Base-by-base conservation (phyloP, 1,140 invertebrate genomes). In the Hermetia illucens region DNA sequence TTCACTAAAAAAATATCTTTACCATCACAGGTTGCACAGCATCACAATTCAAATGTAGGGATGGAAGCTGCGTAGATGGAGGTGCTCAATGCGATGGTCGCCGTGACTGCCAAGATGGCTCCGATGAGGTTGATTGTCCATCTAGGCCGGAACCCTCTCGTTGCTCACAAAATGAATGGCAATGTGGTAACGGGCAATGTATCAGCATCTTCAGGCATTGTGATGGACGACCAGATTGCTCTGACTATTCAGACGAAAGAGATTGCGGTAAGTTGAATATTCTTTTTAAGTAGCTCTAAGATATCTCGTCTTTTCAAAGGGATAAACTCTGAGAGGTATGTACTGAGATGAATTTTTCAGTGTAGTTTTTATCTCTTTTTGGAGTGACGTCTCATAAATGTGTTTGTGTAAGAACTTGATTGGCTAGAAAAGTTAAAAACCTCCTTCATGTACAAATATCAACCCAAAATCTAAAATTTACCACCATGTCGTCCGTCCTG, bases 231-330 rank as follows among this genome's bases (percentile, higher is more conserved):
- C 52, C 55, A 21, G 77, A 86, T 48, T 87, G 83, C 54, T 48
- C 49, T n/a, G 78, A 82, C 50, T 65, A 69, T 38, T 75, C 75
- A 22, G 83, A 88, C 65, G 83, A 88, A 64, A 61, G 56, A 24
- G 62, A 70, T 52, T 80, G 76, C 53, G 54, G 71, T 75, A 65
- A 66, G 70, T 68, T 51, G 37, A n/a, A n/a, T n/a, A n/a, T n/a
- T n/a, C n/a, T n/a, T n/a, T n/a, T n/a, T n/a, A n/a, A n/a, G n/a
- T n/a, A n/a, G n/a, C n/a, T n/a, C n/a, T n/a, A n/a, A n/a, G n/a
- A n/a, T n/a, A n/a, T n/a, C n/a, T n/a, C n/a, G n/a, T n/a, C n/a
- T n/a, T n/a, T n/a, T n/a, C n/a, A n/a, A n/a, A n/a, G n/a, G n/a
- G n/a, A n/a, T n/a, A n/a, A n/a, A n/a, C n/a, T n/a, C n/a, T n/a